A percentile compares a stretch with the other conserved stretches of the same genome.
Evolutionary conservation across 2,888 invertebrate species (phyloP).

Genomic region (Sarcophaga caerulescens): DNA sequence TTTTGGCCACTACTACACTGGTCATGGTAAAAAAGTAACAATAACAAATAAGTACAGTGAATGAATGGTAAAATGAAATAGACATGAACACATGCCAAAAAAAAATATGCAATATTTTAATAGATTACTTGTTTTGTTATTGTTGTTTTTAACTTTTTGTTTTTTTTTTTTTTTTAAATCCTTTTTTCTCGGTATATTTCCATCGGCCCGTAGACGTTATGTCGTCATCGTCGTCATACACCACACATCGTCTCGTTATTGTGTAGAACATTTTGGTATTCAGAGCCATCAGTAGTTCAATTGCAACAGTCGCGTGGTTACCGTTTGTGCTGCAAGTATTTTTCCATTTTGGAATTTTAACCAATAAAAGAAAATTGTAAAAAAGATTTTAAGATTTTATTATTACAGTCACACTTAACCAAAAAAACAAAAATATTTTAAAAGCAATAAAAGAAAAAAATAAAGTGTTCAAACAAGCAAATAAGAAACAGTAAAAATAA

Average conservation of each 20-base stretch:
- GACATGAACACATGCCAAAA: constrained; percentile 63
- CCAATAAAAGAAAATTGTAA: constrained; percentile 21
- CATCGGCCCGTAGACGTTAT: constrained; percentile 54
- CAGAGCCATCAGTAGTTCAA: constrained; percentile 58
- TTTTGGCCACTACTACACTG: constrained; percentile 6
- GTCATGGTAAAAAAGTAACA: constrained; percentile 36
- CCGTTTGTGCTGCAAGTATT: constrained; percentile 63
- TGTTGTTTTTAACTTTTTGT: constrained; percentile 30
- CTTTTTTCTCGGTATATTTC: constrained; percentile 28
- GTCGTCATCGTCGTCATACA: constrained; percentile 58
- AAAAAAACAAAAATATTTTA: constrained; percentile 18
- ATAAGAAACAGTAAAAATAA: constrained; percentile 16
- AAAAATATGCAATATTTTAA: constrained; percentile 68
- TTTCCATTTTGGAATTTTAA: constrained; percentile 44
- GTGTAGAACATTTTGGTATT: constrained; percentile 50
- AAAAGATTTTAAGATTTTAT: constrained; percentile 37
- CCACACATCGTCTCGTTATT: constrained; percentile 45
- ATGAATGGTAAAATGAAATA: constrained; percentile 5
- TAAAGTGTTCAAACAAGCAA: constrained; percentile 41
- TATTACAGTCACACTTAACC: constrained; percentile 16
- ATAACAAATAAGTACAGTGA: background rate
- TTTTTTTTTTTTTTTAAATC: constrained; percentile 48
- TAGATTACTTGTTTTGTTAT: constrained; percentile 55
- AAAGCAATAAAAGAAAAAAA: background rate
- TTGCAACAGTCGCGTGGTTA: constrained; percentile 68